Conservation (phyloP, 2,888 invertebrate genomes). For the Melanostoma mellinum region DNA sequence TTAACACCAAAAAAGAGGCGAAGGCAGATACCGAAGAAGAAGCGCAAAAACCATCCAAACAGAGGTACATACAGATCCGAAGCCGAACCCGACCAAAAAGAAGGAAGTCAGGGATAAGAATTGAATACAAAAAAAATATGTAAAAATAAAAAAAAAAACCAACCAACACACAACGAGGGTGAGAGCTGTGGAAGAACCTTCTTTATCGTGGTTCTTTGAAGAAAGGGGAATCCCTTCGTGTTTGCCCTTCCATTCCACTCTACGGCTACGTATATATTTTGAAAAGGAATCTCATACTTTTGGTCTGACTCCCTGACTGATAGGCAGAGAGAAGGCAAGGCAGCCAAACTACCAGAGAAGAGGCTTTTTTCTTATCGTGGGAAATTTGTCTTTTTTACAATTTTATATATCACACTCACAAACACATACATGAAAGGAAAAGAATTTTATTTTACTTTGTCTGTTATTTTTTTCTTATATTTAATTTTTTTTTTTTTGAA, state of each 20-base stretch:
- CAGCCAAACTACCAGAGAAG: constrained; percentile 32
- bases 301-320: constrained; percentile 65
- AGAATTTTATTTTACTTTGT: constrained; percentile 22
- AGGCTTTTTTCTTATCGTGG: constrained; percentile 70
- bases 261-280: neutral
- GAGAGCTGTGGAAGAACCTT: constrained; percentile 62
- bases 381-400: constrained; percentile 71
- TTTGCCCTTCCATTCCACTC: constrained; percentile 29
- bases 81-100: constrained; percentile 43
- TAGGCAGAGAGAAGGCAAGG: constrained; percentile 53
- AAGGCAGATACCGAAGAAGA: constrained; percentile 17
- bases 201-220: constrained; percentile 43
- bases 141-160: constrained; percentile 34
- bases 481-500: constrained; percentile 2
- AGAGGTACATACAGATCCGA: constrained; percentile 26
- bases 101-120: constrained; percentile 68
- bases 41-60: neutral
- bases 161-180: constrained; percentile 54
- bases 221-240: constrained; percentile 39
- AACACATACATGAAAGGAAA: constrained; percentile 21
- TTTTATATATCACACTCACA: constrained; percentile 39
- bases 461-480: neutral
- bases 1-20: constrained; percentile 37
- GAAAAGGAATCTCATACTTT: constrained; percentile 57
- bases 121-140: constrained; percentile 21